Evolutionary conservation across 2,888 invertebrate species (phyloP).

Genomic region (Cataglyphis livida): DNA sequence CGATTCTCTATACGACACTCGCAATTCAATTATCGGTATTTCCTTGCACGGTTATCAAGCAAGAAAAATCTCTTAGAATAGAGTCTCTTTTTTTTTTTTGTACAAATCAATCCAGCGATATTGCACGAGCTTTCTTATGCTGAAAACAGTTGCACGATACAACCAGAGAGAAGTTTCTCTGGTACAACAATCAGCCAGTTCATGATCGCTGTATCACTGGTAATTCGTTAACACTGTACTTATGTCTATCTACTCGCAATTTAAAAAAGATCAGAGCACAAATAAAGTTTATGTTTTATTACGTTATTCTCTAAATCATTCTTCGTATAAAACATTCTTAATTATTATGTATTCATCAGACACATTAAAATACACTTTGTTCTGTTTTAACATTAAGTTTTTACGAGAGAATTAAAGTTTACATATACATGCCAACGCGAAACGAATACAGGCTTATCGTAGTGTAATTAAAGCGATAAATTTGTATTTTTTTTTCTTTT

Average conservation of each 20-base stretch:
- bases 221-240: conserved; percentile 46
- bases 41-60: background rate
- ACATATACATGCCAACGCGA: conserved; percentile 31
- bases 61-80: conserved; percentile 39
- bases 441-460: conserved; percentile 49
- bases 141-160: conserved; percentile 50
- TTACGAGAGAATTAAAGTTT: conserved; percentile 39
- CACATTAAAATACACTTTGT: conserved; percentile 49
- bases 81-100: conserved; percentile 53
- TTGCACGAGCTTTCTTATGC: conserved; percentile 59
- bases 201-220: conserved; percentile 34
- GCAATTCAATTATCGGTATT: conserved; percentile 5
- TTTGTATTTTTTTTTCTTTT: conserved; percentile 23
- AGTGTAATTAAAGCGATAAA: conserved; percentile 33
- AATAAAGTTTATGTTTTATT: conserved; percentile 42
- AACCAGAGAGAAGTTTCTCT: background rate
- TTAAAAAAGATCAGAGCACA: conserved; percentile 41
- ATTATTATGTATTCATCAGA: conserved; percentile 34
- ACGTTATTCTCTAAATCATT: conserved; percentile 47
- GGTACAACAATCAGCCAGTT: conserved; percentile 36
- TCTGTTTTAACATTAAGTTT: conserved; percentile 36
- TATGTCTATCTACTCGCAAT: conserved; percentile 27
- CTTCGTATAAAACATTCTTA: conserved; percentile 51
- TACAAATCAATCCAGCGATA: conserved; percentile 66
- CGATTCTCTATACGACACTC: conserved; percentile 12